Conservation (phyloP, 2,888 invertebrate genomes). For the Boloria euphrosyne region DNA sequence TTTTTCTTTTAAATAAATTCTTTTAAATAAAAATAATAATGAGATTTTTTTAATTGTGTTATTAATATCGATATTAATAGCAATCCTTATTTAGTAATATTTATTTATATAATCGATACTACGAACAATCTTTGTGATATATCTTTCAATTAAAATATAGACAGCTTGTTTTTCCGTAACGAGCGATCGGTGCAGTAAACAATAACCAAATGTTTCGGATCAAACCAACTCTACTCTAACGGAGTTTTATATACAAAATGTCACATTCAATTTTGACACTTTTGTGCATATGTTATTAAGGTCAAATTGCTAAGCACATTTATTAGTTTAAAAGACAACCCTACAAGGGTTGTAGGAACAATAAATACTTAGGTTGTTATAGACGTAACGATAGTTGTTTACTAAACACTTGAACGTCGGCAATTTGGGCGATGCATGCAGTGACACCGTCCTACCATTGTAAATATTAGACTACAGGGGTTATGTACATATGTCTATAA, state of each 20-base stretch:
- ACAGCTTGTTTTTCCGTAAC: slow-evolving; percentile 34
- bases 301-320: slow-evolving; percentile 15
- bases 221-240: slow-evolving; percentile 40
- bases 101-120: too few relatives aligned
- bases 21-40: too few relatives aligned
- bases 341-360: slow-evolving; percentile 47
- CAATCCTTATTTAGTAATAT: too few relatives aligned
- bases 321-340: slow-evolving; percentile 31
- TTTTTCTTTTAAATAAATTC: too few relatives aligned
- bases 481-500: slow-evolving; percentile 28
- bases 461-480: slow-evolving; percentile 33
- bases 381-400: slow-evolving; percentile 50
- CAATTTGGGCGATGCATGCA: slow-evolving; percentile 52
- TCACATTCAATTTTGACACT: slow-evolving; percentile 16
- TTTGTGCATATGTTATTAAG: slow-evolving; percentile 16
- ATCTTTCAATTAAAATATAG: slow-evolving; percentile 25
- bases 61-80: too few relatives aligned
- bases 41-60: too few relatives aligned
- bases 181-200: slow-evolving; percentile 37
- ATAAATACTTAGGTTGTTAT: slow-evolving; percentile 47
- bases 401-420: slow-evolving; percentile 55
- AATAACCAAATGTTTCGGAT: slow-evolving; percentile 44
- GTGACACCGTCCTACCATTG: slow-evolving; percentile 28
- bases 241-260: slow-evolving; percentile 36
- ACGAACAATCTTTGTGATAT: not conserved